These are phyloP conservation scores for Acanthiza pusilla DNA, from an alignment of 2,797 vertebrate species.

Conservation along the genomic window DNA sequence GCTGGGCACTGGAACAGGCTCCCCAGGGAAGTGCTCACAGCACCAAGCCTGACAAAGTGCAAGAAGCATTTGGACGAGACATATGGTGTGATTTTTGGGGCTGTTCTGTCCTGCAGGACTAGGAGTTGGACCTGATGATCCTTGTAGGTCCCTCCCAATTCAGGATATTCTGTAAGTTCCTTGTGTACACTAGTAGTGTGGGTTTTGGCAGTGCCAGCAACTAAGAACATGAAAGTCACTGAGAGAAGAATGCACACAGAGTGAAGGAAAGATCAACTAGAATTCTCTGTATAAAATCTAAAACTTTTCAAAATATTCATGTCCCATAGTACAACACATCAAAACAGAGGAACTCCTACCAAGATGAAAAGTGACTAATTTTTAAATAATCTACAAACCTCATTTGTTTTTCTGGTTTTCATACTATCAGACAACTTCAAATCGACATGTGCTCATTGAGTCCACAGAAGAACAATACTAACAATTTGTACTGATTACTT, in stretches of 20 bases:
- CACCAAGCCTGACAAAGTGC: not conserved
- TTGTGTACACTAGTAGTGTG: not conserved
- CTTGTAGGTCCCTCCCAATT: not conserved
- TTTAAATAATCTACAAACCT: not conserved
- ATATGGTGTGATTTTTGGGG: not conserved
- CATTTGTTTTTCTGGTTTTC: not conserved
- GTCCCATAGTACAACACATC: not conserved
- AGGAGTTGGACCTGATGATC: not conserved
- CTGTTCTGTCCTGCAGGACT: not conserved
- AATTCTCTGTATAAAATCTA: not conserved
- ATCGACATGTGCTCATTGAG: not conserved
- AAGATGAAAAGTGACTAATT: not conserved
- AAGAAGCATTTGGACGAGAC: not conserved
- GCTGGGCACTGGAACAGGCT: not conserved
- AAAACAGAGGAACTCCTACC: not conserved
- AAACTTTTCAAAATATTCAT: not conserved
- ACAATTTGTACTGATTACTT: not conserved
- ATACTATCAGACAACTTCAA: not conserved
- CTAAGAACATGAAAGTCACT: not conserved
- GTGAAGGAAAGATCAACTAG: not conserved
- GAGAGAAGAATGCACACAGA: not conserved
- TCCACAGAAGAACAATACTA: not conserved
- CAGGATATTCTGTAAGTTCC: not conserved
- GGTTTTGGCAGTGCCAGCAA: not conserved
- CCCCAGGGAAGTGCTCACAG: not conserved